These are phyloP conservation scores for Myotis brandtii DNA, from an alignment of 2,113 vertebrate genomes.

Conservation along the genomic window DNA sequence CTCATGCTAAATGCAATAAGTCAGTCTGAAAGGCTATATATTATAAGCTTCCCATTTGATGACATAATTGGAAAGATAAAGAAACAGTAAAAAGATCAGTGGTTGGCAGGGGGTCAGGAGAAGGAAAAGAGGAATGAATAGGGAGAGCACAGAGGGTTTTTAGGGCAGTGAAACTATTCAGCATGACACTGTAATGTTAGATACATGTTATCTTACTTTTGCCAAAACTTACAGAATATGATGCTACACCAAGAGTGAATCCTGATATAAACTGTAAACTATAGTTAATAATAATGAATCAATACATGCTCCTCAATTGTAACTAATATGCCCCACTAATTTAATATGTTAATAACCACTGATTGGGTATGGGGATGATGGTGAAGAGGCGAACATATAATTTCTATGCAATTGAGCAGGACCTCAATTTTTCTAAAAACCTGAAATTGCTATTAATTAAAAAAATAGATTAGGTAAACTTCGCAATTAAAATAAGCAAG, in stretches of 20 bases:
- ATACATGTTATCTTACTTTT: background rate
- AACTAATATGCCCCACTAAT: background rate
- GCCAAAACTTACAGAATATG: background rate
- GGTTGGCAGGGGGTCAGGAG: accelerated
- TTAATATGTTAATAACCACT: background rate
- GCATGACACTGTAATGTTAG: background rate
- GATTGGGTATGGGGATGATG: background rate
- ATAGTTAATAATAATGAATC: background rate
- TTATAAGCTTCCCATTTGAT: background rate
- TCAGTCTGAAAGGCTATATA: background rate
- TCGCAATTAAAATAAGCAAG: background rate
- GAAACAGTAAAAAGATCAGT: background rate
- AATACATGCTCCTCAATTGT: background rate
- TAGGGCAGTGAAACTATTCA: background rate
- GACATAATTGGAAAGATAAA: background rate
- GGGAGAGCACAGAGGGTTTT: background rate
- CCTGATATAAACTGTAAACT: background rate
- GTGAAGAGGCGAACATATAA: background rate
- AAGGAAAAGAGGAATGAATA: background rate
- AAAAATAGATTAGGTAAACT: background rate
- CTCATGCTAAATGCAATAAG: background rate
- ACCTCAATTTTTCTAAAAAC: background rate
- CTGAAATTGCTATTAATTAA: background rate
- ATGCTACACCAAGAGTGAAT: background rate
- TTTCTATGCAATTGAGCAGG: background rate